Evolutionary conservation across 2,797 vertebrate species (phyloP), one percentile per base, ranked within the genome.

Genomic region (Myotis planiceps): DNA sequence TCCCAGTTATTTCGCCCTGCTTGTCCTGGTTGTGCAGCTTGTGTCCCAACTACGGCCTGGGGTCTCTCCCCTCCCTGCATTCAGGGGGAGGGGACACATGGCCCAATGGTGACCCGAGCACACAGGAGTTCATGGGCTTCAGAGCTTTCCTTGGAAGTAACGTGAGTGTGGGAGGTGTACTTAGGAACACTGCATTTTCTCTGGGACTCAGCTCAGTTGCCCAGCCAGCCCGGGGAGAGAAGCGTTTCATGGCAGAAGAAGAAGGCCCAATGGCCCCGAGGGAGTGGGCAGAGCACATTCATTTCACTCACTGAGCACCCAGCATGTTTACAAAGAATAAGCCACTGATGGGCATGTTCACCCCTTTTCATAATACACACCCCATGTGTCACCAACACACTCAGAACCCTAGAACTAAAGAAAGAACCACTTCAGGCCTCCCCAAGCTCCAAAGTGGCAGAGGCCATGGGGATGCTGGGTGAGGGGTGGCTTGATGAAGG

Each of bases 391-490:
- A 25, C 42, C 37, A 79, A 6, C 8, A 45, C 45, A 45, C 29
- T 45, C 27, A 76, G 27, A 88, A 71, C 58, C 25, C 51, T 1
- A 14, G 8, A 72, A 51, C 16, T n/a, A 18, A 58, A 71, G 58
- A 27, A 3, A 49, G 27, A 3, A 45, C 32, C n/a, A 69, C 12
- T 29, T 9, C 29, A 58, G 51, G 23, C 4, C 12, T 42, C 68
- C 69, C 16, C 10, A 7, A 27, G 63, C 60, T 63, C 51, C 51
- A 23, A 66, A 55, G 21, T 18, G 71, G n/a, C 47, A 39, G 69
- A 32, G 19, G 68, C n/a, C 0, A 25, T 3, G 2, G 32, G 21
- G 55, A 58, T 0, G 0, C 25, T 1, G 12, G 49, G 23, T 45
- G 23, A 45, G 14, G 27, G 37, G 39, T 0, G 3, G 32, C 66